Base-by-base conservation (phyloP, 2,797 vertebrate species). In the Smutsia temminckii region DNA sequence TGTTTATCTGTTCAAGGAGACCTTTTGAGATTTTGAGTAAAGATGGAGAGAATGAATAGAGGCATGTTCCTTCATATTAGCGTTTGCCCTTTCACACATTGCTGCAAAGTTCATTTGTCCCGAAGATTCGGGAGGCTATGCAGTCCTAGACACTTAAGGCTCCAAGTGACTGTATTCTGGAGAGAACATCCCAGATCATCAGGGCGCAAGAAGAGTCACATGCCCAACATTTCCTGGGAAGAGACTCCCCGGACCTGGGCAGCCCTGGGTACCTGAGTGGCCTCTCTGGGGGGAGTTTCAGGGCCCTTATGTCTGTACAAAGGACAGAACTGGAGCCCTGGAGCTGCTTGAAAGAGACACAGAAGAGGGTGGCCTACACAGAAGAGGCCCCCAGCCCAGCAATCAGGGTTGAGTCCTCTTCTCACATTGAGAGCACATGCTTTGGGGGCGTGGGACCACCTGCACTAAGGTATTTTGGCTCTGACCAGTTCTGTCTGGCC, bases 271-370 rank as follows among this genome's bases (percentile, higher is more conserved):
- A 8, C 1, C 20, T 23, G 89, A 64, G 86, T 42, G 59, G 49
- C 16, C 3, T 40, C 42, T 75, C 29, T 29, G 23, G 23, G 25
- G 42, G 3, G 8, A 53, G 14, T 42, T 21, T 17, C 2, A 25
- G n/a, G 57, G 4, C 3, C 3, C 68, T 68, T 3, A 4, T 25
- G 3, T 14, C 6, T 59, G 40, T 23, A 29, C 10, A 2, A 53
- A 53, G 49, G n/a, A 46, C 12, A 37, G 23, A 49, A 25, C 27
- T 20, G 16, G 13, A 18, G 18, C 10, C 55, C 81, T 8, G 46
- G 9, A 83, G n/a, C 20, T 21, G 8, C 5, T 2, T 2, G 3
- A 13, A n/a, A 12, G 55, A 12, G 2, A 13, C 34, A 63, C 0
- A 3, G 51, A 61, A 53, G 11, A 49, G 32, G 17, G 59, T 6